Evolutionary conservation across 92 coral and sea anemone species (phyloP), one percentile per base, ranked within the genome.

Genomic region (Palythoa grandis): DNA sequence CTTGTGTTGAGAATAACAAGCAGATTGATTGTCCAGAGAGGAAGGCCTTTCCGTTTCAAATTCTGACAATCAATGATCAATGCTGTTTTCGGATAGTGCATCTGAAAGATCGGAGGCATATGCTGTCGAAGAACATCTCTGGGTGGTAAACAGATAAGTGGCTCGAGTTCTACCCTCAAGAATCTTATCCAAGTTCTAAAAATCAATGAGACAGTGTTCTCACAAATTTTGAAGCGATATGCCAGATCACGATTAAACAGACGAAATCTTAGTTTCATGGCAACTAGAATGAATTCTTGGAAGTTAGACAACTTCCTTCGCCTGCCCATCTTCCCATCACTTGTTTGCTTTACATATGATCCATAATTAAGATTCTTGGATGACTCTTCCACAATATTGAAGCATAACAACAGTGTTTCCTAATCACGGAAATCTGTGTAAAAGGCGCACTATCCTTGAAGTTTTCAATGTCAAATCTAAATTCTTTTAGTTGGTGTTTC

Each of bases 1-100:
- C 79, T 92, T 86, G 86, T 89, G 86, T 52, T 89, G 66, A n/a
- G 92, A 86, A 54, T 54, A 54, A 65, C 70, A 65, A 65, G 70
- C 70, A 24, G 70, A 65, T 20, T 65, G 25, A 65, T 65, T 65
- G 70, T 65, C 70, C 37, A 65, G 24, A 65, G 70, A 65, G 70
- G 70, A 65, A 56, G 94, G 94, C 48, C 80, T 89, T 86, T 91
- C 92, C 92, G 79, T 91, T 76, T 89, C 93, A 63, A 88, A 52
- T 80, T 89, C 92, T 58, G 92, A 68, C 92, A 91, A 70, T 89
- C 94, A 86, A 91, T 88, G 66, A 91, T 87, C 29, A 84, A 75
- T 69, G 78, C 86, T 60, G 88, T 61, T 37, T 72, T 91, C 43
- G 94, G 94, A 72, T 86, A 89, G 76, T 70, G 74, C 19, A 74